These are phyloP conservation scores for Rutilus rutilus DNA, from an alignment of 2,113 vertebrate genomes.

Conservation along the genomic window DNA sequence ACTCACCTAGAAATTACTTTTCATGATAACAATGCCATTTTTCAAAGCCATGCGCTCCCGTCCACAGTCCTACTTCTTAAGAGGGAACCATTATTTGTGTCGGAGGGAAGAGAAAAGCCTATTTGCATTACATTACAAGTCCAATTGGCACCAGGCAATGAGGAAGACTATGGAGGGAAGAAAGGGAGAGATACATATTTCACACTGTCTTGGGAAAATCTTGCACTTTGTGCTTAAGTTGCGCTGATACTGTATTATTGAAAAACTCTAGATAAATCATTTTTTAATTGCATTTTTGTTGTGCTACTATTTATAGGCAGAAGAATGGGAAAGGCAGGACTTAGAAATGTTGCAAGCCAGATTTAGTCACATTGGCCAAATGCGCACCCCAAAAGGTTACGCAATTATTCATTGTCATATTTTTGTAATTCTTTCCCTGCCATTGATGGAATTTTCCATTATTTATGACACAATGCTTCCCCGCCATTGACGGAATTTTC, in stretches of 20 bases:
- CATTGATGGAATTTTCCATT: not conserved
- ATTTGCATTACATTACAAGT: slow-evolving; percentile 50
- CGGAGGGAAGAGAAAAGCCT: slow-evolving; percentile 33
- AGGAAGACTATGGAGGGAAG: not conserved
- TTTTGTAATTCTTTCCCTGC: not conserved
- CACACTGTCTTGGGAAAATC: slow-evolving; percentile 19
- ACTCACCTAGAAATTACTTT: slow-evolving; percentile 59
- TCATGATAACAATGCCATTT: slow-evolving; percentile 56
- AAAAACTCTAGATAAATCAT: not conserved
- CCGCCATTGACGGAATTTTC: too few species aligned
- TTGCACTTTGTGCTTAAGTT: not conserved
- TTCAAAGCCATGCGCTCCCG: slow-evolving; percentile 22
- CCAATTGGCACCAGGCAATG: slow-evolving; percentile 7
- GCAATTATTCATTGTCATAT: not conserved
- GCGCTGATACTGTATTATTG: not conserved
- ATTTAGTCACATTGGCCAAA: not conserved
- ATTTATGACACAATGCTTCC: not conserved
- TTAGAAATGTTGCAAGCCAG: not conserved
- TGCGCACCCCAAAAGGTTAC: not conserved
- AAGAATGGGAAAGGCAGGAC: not conserved
- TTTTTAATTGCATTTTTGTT: not conserved
- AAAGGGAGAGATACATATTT: slow-evolving; percentile 28
- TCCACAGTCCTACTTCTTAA: slow-evolving; percentile 10
- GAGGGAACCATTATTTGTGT: slow-evolving; percentile 48
- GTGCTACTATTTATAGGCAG: not conserved